These are phyloP conservation scores for Balanococcus diminutus DNA, from an alignment of 2,888 invertebrate genomes.

Conservation along the genomic window DNA sequence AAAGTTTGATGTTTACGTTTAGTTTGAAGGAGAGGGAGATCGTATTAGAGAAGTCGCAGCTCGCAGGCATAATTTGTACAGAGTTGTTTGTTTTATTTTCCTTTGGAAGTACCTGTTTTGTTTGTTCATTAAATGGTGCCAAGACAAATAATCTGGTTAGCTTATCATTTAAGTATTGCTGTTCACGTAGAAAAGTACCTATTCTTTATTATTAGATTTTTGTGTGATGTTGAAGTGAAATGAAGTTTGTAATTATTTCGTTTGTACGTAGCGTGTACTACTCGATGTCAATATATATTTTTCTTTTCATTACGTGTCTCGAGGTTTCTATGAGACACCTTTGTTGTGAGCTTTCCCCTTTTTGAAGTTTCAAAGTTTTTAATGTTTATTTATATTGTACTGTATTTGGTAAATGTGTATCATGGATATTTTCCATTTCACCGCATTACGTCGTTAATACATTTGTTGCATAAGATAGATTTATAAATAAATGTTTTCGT, in stretches of 20 bases:
- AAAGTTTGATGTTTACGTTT: neutral
- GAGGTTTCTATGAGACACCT: slow-evolving; percentile 14
- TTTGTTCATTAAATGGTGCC: neutral
- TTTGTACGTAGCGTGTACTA: neutral
- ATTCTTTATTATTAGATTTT: slow-evolving; percentile 7
- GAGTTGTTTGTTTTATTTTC: neutral
- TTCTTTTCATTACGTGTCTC: neutral
- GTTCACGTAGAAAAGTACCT: slow-evolving; percentile 31
- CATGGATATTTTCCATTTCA: slow-evolving; percentile 33
- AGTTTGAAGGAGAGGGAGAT: no score
- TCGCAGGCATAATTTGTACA: neutral
- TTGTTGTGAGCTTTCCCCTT: slow-evolving; percentile 48
- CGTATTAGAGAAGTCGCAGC: no score
- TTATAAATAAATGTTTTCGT: slow-evolving; percentile 51
- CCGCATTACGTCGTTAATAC: slow-evolving; percentile 2
- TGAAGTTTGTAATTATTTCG: neutral
- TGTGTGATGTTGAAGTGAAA: slow-evolving; percentile 3
- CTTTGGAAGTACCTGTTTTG: neutral
- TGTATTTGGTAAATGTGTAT: slow-evolving; percentile 18
- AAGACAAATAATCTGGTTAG: slow-evolving; percentile 34
- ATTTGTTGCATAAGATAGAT: slow-evolving; percentile 48
- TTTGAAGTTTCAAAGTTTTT: slow-evolving; percentile 32
- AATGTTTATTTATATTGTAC: neutral
- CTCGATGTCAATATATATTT: slow-evolving; percentile 25
- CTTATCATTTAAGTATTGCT: slow-evolving; percentile 25